Evolutionary conservation across 2,113 vertebrate genomes (phyloP).

Genomic region (Stegostoma tigrinum): DNA sequence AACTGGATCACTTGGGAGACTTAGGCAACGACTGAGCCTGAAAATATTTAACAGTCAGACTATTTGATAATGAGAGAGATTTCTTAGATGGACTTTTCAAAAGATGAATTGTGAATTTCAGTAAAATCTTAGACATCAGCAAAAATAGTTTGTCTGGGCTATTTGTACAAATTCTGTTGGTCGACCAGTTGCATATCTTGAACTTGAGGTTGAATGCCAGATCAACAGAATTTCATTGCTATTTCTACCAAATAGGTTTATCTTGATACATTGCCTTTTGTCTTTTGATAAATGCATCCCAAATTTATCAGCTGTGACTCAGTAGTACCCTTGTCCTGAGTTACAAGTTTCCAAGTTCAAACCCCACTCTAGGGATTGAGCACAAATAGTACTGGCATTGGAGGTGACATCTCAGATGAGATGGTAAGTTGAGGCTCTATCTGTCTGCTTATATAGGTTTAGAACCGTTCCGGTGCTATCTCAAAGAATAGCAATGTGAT

Average conservation of each 20-base stretch:
- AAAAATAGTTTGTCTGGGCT: not conserved
- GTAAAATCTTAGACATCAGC: not conserved
- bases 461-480: too few relatives aligned
- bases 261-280: not conserved
- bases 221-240: not conserved
- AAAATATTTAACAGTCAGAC: not conserved
- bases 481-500: not conserved
- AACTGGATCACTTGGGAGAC: not conserved
- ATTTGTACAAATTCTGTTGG: not conserved
- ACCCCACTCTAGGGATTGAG: not conserved
- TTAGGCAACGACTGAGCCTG: not conserved
- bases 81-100: not conserved
- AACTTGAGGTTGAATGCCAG: not conserved
- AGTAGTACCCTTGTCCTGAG: not conserved
- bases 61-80: not conserved
- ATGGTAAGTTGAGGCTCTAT: not conserved
- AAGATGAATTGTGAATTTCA: not conserved
- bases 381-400: not conserved
- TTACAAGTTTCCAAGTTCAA: not conserved
- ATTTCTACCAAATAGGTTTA: not conserved
- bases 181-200: not conserved
- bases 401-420: not conserved
- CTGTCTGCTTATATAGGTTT: not conserved
- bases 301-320: not conserved
- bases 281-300: not conserved